These are phyloP conservation scores for Dolichoris vasculosae DNA, from an alignment of 1,140 invertebrate genomes.

Conservation along the genomic window DNA sequence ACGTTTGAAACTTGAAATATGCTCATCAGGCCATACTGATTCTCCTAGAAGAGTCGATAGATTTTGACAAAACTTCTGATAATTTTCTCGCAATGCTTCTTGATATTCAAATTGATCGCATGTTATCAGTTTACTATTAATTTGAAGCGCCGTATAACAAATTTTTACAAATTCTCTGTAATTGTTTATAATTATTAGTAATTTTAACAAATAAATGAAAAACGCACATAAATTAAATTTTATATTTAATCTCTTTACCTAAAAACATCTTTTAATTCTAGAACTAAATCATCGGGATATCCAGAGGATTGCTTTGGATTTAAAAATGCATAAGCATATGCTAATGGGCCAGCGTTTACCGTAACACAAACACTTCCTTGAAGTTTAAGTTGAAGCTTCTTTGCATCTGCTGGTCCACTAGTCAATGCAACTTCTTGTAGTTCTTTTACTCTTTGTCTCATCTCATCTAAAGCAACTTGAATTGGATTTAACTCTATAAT, in stretches of 20 bases:
- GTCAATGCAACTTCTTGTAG: constrained; percentile 88
- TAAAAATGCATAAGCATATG: constrained; percentile 93
- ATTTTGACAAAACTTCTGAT: constrained; percentile 87
- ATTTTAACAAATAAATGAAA: background rate
- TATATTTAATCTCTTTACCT: constrained; percentile 76
- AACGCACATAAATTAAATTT: background rate
- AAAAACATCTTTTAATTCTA: constrained; percentile 89
- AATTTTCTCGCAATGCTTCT: constrained; percentile 87
- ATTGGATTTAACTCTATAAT: constrained; percentile 91
- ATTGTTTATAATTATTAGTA: constrained; percentile 36
- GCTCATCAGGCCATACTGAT: constrained; percentile 79
- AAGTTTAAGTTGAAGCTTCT: constrained; percentile 91
- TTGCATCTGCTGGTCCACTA: constrained; percentile 84
- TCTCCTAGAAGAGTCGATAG: constrained; percentile 84
- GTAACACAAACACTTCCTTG: constrained; percentile 94
- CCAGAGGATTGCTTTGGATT: constrained; percentile 79
- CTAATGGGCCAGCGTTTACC: constrained; percentile 95
- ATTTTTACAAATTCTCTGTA: constrained; percentile 89
- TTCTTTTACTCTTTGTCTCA: constrained; percentile 88
- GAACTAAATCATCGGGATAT: constrained; percentile 87
- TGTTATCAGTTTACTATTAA: constrained; percentile 89
- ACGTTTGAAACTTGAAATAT: constrained; percentile 78
- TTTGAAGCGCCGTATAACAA: constrained; percentile 89
- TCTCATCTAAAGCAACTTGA: constrained; percentile 95
- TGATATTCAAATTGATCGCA: constrained; percentile 93